Percentiles rank a stretch among this genome's conserved stretches.
Conservation (phyloP, 2,113 vertebrate genomes). For the Heliornis fulica region DNA sequence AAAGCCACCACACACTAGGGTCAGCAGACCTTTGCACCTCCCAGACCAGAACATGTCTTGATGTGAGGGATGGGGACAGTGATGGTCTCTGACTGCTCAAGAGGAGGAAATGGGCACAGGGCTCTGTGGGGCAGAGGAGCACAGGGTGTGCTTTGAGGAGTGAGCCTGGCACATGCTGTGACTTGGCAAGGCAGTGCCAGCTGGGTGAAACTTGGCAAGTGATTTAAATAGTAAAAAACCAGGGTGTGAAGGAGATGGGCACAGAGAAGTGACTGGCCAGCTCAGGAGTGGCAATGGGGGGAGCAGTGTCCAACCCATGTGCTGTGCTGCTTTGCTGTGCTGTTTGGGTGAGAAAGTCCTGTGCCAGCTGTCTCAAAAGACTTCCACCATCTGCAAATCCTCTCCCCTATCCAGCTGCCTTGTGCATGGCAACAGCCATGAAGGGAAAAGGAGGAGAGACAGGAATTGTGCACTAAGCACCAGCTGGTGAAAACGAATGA, state of each 20-base stretch:
- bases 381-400: neutral
- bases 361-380: neutral
- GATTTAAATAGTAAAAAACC: neutral
- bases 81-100: neutral
- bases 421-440: neutral
- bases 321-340: neutral
- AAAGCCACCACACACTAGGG: neutral
- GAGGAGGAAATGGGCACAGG: neutral
- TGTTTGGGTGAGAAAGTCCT: neutral
- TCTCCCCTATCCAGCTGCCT: neutral
- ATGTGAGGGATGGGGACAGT: rapidly evolving
- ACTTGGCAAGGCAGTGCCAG: neutral
- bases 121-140: neutral
- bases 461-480: neutral
- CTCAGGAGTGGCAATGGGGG: neutral
- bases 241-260: neutral
- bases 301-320: neutral
- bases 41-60: neutral
- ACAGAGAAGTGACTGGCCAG: neutral
- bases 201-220: neutral
- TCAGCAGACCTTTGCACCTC: neutral
- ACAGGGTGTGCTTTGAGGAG: neutral
- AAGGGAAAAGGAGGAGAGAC: neutral
- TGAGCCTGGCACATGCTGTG: neutral
- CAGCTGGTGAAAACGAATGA: neutral